Evolutionary conservation across 1,140 invertebrate species (phyloP).

Genomic region (Cecropterus lyciades): DNA sequence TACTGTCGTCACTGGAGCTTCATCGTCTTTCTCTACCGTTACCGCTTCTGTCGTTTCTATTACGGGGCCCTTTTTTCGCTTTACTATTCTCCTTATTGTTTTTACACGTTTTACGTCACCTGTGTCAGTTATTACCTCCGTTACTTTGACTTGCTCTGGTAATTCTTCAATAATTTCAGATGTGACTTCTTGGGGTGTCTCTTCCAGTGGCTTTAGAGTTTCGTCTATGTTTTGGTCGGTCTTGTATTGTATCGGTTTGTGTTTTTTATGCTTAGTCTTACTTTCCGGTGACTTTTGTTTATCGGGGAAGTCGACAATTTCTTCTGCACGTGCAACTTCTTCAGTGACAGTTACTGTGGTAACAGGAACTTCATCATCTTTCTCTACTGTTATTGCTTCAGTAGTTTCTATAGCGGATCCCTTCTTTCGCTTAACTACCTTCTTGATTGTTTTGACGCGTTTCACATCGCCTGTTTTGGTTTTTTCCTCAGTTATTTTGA

Average conservation of each 20-base stretch:
- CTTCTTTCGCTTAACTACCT: background rate
- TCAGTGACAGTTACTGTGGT: constrained; percentile 41
- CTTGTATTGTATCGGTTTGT: too few species aligned
- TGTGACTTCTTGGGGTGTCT: too few species aligned
- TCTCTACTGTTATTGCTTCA: background rate
- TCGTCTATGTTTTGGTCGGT: too few species aligned
- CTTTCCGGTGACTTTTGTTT: constrained; percentile 37
- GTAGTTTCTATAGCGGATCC: background rate
- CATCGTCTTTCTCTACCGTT: too few species aligned
- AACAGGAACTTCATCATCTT: constrained; percentile 5
- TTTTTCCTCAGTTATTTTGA: constrained; percentile 1
- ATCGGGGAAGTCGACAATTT: constrained; percentile 19
- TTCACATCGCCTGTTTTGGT: too few species aligned
- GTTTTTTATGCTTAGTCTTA: constrained; percentile 10
- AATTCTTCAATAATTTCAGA: too few species aligned
- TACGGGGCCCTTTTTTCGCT: constrained; percentile 56
- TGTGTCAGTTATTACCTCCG: constrained; percentile 22
- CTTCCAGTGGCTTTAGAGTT: too few species aligned
- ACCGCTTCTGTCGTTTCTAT: too few species aligned
- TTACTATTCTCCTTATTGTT: constrained; percentile 43
- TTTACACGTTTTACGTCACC: too few species aligned
- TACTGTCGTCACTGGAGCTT: constrained; percentile 34
- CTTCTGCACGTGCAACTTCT: constrained; percentile 34
- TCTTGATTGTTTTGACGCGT: too few species aligned
- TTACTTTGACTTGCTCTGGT: constrained; percentile 11